Percentiles rank a stretch among this genome's conserved stretches.
Conservation (phyloP, 2,888 invertebrate species). For the Quadriops clusia region DNA sequence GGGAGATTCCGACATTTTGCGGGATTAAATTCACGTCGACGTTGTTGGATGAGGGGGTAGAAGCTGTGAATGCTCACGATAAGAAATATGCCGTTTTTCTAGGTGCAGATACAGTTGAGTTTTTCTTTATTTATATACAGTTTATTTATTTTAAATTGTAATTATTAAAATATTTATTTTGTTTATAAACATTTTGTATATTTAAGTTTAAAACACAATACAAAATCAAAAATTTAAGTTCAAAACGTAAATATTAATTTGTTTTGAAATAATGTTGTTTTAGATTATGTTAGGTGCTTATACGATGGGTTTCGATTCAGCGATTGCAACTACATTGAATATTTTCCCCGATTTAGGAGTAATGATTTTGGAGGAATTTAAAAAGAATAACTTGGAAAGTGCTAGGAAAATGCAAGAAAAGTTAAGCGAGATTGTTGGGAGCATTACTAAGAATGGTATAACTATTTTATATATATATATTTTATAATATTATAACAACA, state of each 20-base stretch:
- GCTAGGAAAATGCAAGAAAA: constrained; percentile 43
- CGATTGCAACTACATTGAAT: constrained; percentile 59
- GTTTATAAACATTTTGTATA: neutral
- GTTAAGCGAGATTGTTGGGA: constrained; percentile 27
- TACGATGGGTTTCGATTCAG: constrained; percentile 56
- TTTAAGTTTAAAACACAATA: constrained; percentile 4
- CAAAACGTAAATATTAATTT: too few species aligned
- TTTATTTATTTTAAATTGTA: constrained; percentile 7
- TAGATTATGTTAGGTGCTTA: constrained; percentile 56
- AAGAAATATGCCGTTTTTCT: constrained; percentile 48
- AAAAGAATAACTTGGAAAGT: constrained; percentile 34
- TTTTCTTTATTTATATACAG: constrained; percentile 3
- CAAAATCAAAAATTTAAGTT: constrained; percentile 5
- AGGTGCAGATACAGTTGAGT: constrained; percentile 54
- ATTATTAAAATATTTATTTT: constrained; percentile 3
- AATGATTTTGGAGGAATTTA: constrained; percentile 44
- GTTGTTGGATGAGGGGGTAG: constrained; percentile 54
- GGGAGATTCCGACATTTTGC: constrained; percentile 57
- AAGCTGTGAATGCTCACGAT: constrained; percentile 43
- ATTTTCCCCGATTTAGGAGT: constrained; percentile 48
- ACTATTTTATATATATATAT: constrained; percentile 3
- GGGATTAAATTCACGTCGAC: constrained; percentile 76
- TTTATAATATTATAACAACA: constrained; percentile 7
- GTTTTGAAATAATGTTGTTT: constrained; percentile 16
- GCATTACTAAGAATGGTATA: constrained; percentile 35